These are phyloP conservation scores for Molossus molossus DNA, from an alignment of 2,797 vertebrate species.

Conservation along the genomic window DNA sequence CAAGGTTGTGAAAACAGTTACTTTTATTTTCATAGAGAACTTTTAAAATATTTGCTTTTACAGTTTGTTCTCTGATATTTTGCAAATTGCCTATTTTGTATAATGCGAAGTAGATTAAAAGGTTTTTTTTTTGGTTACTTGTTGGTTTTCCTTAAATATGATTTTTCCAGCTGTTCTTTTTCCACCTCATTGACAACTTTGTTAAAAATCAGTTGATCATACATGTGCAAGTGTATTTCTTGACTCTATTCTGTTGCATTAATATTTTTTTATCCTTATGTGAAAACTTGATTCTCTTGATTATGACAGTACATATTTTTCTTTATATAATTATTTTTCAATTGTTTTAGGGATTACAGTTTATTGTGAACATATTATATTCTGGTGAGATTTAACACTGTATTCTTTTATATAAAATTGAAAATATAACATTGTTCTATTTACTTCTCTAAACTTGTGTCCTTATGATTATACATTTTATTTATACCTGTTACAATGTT, in stretches of 20 bases:
- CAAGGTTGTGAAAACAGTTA: neutral
- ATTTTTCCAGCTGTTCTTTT: neutral
- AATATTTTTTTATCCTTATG: too few species aligned
- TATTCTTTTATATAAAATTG: neutral
- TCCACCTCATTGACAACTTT: neutral
- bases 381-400: neutral
- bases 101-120: neutral
- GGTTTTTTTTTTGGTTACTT: neutral
- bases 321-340: neutral
- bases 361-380: neutral
- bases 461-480: neutral
- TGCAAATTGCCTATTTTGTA: neutral
- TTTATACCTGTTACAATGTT: neutral
- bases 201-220: neutral
- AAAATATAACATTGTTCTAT: neutral
- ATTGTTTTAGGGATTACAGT: neutral
- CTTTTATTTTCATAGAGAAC: neutral
- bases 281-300: neutral
- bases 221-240: neutral
- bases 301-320: neutral
- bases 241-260: too few species aligned
- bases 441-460: neutral
- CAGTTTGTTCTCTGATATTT: neutral
- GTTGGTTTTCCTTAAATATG: neutral
- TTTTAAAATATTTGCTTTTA: neutral